Evolutionary conservation across 2,113 vertebrate species (phyloP).

Genomic region (Nematolebias whitei): DNA sequence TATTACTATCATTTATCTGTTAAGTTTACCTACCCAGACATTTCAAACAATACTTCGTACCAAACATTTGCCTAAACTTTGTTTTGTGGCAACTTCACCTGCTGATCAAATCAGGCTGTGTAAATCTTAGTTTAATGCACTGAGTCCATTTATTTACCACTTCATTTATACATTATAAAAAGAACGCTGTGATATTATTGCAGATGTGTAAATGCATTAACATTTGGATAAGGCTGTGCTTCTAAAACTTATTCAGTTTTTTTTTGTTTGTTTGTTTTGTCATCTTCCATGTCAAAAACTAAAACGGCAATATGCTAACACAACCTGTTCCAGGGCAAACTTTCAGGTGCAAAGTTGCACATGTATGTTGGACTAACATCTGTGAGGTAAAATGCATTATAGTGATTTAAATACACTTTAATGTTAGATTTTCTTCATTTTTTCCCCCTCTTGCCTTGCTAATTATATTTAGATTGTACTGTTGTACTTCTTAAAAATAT

Average conservation of each 20-base stretch:
- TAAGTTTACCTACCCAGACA: too few species aligned
- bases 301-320: not conserved
- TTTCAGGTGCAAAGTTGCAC: not conserved
- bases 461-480: slow-evolving; percentile 22
- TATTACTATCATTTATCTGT: too few species aligned
- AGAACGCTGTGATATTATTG: not conserved
- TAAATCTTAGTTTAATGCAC: too few species aligned
- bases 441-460: slow-evolving; percentile 15
- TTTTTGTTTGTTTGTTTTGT: not conserved
- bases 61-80: too few species aligned
- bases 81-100: too few species aligned
- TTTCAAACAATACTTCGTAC: too few species aligned
- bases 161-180: not conserved
- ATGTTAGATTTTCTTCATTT: slow-evolving; percentile 8
- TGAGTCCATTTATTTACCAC: too few species aligned
- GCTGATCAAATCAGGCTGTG: too few species aligned
- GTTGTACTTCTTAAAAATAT: slow-evolving; percentile 24
- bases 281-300: not conserved
- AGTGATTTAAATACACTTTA: slow-evolving; percentile 28
- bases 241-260: not conserved
- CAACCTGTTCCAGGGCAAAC: not conserved
- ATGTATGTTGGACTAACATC: not conserved
- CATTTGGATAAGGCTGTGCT: not conserved
- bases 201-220: not conserved
- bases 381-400: slow-evolving; percentile 5